phyloP scores from a whole-genome alignment of 2,888 invertebrate genomes.

The Callimorpha dominula region DNA sequence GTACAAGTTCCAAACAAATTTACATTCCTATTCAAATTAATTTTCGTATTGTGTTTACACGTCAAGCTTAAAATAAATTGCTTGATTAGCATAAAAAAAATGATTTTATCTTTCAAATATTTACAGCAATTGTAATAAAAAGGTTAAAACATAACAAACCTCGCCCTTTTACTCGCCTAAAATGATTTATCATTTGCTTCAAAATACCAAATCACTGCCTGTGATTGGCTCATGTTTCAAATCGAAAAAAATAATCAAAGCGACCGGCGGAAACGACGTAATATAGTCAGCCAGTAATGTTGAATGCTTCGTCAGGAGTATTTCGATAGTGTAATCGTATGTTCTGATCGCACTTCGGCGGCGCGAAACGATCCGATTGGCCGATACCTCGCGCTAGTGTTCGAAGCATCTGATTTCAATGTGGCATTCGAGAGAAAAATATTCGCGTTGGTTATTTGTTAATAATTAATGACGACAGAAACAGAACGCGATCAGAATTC shows the following conservation, averaged over 20 bases:
- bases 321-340: conserved; percentile 66
- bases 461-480: conserved; percentile 57
- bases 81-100: not conserved
- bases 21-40: not conserved
- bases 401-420: conserved; percentile 59
- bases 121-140: conserved; percentile 26
- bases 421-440: conserved; percentile 52
- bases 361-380: conserved; percentile 68
- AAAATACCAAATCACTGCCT: conserved; percentile 73
- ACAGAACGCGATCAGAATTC: conserved; percentile 48
- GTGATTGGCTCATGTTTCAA: conserved; percentile 69
- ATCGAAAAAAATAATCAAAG: conserved; percentile 62
- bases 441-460: conserved; percentile 48
- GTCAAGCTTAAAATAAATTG: not conserved
- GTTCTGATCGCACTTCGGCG: conserved; percentile 64
- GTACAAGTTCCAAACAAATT: conserved; percentile 28
- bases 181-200: conserved; percentile 58
- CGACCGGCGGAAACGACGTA: conserved; percentile 73
- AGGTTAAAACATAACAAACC: conserved; percentile 44
- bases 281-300: conserved; percentile 58
- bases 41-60: not conserved
- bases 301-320: conserved; percentile 66
- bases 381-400: conserved; percentile 62
- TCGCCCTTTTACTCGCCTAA: conserved; percentile 55
- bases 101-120: conserved; percentile 15